Conservation (phyloP, 2,888 invertebrate species). For the Agriopis marginaria region DNA sequence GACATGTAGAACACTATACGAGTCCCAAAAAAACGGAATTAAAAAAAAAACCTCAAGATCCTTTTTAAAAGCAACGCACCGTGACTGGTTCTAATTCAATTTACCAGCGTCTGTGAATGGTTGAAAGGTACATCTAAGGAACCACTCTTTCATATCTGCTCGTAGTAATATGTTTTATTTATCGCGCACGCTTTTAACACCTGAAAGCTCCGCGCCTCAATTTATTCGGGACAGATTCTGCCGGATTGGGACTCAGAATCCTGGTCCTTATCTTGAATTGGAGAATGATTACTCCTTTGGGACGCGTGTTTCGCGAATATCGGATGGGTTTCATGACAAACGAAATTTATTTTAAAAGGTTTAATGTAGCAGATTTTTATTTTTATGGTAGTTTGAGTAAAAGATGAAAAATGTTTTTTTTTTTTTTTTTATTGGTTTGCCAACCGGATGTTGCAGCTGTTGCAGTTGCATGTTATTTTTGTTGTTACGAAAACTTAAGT, state of each 20-base stretch:
- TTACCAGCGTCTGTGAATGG: constrained; percentile 47
- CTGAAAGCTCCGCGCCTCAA: constrained; percentile 35
- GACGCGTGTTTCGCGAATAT: constrained; percentile 12
- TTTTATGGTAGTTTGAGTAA: background rate
- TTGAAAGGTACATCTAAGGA: constrained; percentile 40
- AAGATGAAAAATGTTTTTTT: background rate
- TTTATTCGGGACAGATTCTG: constrained; percentile 37
- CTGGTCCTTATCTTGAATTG: constrained; percentile 30
- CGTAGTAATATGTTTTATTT: constrained; percentile 52
- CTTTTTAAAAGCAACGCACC: constrained; percentile 43
- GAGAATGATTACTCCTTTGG: constrained; percentile 36
- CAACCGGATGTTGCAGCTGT: too few species aligned
- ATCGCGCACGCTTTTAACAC: constrained; percentile 36
- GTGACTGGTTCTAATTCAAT: constrained; percentile 64
- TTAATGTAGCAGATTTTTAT: background rate
- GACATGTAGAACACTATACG: too few species aligned
- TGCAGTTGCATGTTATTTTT: too few species aligned
- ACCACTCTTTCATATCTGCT: constrained; percentile 45
- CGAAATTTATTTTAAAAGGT: constrained; percentile 20
- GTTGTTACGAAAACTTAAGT: too few species aligned
- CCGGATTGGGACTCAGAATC: constrained; percentile 30
- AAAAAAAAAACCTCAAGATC: too few species aligned
- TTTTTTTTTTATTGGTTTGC: too few species aligned
- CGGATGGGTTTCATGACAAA: constrained; percentile 23
- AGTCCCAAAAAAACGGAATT: too few species aligned